Evolutionary conservation across 2,888 invertebrate genomes (phyloP).

Genomic region (Unio pictorum): DNA sequence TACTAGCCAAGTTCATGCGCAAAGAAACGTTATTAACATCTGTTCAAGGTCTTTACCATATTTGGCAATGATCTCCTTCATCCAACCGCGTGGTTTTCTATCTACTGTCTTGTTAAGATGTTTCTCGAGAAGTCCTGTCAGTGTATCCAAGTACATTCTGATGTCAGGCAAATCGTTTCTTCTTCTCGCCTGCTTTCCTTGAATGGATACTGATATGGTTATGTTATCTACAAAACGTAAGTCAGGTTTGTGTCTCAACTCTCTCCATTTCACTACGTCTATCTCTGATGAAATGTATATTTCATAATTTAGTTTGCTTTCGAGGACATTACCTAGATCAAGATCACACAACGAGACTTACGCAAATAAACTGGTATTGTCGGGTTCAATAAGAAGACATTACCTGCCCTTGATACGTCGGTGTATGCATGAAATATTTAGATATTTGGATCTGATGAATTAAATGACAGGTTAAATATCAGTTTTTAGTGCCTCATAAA

Average conservation of each 20-base stretch:
- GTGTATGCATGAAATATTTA: constrained; percentile 5
- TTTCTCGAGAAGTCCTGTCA: constrained; percentile 11
- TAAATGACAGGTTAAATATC: constrained; percentile 23
- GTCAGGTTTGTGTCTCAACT: constrained; percentile 24
- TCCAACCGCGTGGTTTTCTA: constrained; percentile 45
- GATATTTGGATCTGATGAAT: constrained; percentile 1
- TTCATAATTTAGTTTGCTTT: constrained; percentile 15
- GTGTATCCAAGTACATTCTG: constrained; percentile 19
- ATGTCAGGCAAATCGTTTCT: constrained; percentile 21
- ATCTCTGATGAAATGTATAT: constrained; percentile 27
- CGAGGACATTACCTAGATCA: constrained; percentile 34
- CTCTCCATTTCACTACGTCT: constrained; percentile 25
- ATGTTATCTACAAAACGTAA: constrained; percentile 36
- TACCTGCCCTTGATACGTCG: constrained; percentile 24
- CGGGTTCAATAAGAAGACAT: constrained; percentile 15
- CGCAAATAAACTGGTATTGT: constrained; percentile 23
- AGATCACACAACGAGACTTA: constrained; percentile 30
- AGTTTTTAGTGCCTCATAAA: constrained; percentile 3
- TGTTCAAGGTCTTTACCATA: constrained; percentile 38
- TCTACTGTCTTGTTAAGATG: constrained; percentile 33
- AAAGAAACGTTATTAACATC: not conserved
- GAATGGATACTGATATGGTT: constrained; percentile 29
- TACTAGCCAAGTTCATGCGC: no score
- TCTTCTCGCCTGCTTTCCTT: constrained; percentile 26
- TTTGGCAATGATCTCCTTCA: constrained; percentile 47